phyloP scores from a whole-genome alignment of 2,888 invertebrate species.

The Smittia sp. region DNA sequence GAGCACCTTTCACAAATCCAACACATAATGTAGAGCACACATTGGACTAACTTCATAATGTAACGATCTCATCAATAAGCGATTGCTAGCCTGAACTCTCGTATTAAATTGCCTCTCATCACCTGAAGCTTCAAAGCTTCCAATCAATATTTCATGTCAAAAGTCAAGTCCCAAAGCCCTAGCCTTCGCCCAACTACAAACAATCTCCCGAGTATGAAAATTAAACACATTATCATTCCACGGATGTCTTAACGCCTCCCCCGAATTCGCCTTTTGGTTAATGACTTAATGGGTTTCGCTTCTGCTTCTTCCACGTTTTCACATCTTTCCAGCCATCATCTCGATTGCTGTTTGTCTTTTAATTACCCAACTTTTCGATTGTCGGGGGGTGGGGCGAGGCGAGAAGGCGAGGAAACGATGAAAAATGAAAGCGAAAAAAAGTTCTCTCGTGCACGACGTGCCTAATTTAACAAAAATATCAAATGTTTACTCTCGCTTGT shows the following conservation, averaged over 20 bases:
- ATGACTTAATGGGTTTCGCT: constrained; percentile 19
- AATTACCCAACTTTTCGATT: constrained; percentile 30
- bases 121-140: no score
- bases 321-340: neutral
- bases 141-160: no score
- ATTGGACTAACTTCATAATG: no score
- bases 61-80: no score
- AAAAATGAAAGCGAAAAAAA: neutral
- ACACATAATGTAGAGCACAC: no score
- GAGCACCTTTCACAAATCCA: no score
- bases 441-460: constrained; percentile 1
- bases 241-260: neutral
- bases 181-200: neutral
- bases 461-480: constrained; percentile 8
- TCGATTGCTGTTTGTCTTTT: constrained; percentile 31
- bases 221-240: constrained; percentile 1
- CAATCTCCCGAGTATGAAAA: neutral
- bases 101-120: no score
- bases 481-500: neutral
- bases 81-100: no score
- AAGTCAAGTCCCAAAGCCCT: no score
- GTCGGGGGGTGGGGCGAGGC: neutral
- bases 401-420: neutral
- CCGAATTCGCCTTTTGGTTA: neutral
- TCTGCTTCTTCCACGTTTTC: neutral